Base-by-base conservation (phyloP, 2,888 invertebrate genomes). In the Cetonia aurata region DNA sequence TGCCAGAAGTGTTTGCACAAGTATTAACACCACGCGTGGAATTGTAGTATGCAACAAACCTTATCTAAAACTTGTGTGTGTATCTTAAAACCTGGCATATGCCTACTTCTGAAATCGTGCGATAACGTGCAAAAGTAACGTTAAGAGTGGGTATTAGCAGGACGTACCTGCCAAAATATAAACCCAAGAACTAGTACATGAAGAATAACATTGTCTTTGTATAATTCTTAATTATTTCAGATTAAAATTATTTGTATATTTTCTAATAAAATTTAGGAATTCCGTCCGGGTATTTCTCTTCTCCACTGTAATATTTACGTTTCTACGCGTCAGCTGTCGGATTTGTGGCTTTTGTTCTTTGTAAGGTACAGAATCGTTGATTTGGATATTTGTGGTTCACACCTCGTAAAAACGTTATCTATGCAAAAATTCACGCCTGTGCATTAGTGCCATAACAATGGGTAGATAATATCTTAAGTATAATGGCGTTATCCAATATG, bases 361-460 rank as follows among this genome's bases (percentile, higher is more conserved):
- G 37, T 41, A 19, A 19, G 37, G 17, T 12, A 37, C 33, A 50
- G 37, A 10, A 31, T 15, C 3, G 50, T 10, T 15, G 41, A 65
- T 65, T 65, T 50, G 37, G 50, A 17, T 67, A 57, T 67, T 67
- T 67, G 57, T n/a, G 17, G 17, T 67, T 67, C 67, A 37, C 57
- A 67, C 67, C 56, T 67, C 57, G 48, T 67, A 66, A 66, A 59
- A 44, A 44, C 42, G 52, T 66, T 65, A 67, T 67, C 67, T 67
- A 57, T 48, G 56, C 67, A 57, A 67, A 67, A 67, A 57, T 67
- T 67, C 67, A 67, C 67, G 57, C 67, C 67, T 67, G 46, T 56
- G 37, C 67, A 67, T 67, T 67, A 57, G 62, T 50, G 33, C 31
- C 33, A 37, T 37, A 67, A 17, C 48, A 13, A 50, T 37, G 37